A percentile compares a stretch with the other conserved stretches of the same genome.
Evolutionary conservation across 2,113 vertebrate genomes (phyloP).

Genomic region (Salvelinus sp.): DNA sequence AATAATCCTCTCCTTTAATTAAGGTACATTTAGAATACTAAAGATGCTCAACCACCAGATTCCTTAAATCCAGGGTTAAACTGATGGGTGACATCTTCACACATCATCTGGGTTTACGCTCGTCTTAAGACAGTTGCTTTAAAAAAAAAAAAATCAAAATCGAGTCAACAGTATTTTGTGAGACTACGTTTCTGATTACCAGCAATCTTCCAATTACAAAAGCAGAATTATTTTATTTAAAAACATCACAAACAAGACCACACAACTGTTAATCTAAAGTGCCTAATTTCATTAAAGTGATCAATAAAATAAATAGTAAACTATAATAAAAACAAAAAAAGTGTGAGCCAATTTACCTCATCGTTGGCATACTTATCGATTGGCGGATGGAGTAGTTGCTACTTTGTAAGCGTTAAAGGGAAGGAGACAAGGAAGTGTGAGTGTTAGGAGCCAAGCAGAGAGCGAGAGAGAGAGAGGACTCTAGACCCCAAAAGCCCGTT

Average conservation of each 20-base stretch:
- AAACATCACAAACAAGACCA: background rate
- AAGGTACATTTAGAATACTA: too few relatives aligned
- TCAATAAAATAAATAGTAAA: background rate
- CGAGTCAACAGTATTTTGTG: too few relatives aligned
- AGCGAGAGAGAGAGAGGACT: background rate
- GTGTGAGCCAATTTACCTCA: slow-evolving; percentile 84
- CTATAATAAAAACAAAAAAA: too few relatives aligned
- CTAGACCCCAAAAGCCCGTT: too few relatives aligned
- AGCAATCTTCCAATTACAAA: background rate
- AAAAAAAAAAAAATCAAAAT: too few relatives aligned
- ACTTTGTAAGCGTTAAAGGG: slow-evolving; percentile 80
- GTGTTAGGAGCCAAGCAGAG: slow-evolving; percentile 66
- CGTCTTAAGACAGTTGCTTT: too few relatives aligned
- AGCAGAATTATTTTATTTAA: background rate
- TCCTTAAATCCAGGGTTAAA: too few relatives aligned
- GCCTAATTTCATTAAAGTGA: background rate
- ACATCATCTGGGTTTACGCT: too few relatives aligned
- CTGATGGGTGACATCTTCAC: too few relatives aligned
- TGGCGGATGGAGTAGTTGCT: slow-evolving; percentile 98
- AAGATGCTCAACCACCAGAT: too few relatives aligned
- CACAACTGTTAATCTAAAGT: background rate
- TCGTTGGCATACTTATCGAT: slow-evolving; percentile 98
- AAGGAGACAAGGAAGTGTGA: slow-evolving; percentile 76
- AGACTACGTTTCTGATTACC: background rate
- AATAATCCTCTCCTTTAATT: too few relatives aligned